Evolutionary conservation across 2,113 vertebrate species (phyloP).

Genomic region (Sylvietta virens): DNA sequence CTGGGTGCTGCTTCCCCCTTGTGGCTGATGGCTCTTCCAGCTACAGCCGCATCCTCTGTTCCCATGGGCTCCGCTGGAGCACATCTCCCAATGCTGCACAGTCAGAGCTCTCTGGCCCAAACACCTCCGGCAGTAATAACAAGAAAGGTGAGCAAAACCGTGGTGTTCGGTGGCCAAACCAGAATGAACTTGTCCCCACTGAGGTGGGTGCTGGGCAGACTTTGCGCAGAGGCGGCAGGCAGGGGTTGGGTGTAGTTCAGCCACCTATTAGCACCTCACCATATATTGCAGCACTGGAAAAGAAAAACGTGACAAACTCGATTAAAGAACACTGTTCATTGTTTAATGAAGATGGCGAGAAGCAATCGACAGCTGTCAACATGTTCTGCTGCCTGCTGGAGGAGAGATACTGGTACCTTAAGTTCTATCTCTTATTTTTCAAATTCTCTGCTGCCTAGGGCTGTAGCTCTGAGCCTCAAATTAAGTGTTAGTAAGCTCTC

Average conservation of each 20-base stretch:
- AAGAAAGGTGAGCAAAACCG: not conserved
- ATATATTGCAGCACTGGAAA: not conserved
- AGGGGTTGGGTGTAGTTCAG: not conserved
- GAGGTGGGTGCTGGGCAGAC: not conserved
- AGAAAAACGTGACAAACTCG: not conserved
- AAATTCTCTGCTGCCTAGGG: no score
- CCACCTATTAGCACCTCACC: not conserved
- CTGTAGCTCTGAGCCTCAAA: no score
- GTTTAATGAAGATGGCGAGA: not conserved
- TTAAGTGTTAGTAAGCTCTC: no score
- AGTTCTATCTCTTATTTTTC: no score
- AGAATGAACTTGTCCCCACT: not conserved
- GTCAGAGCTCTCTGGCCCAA: not conserved
- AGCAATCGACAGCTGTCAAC: not conserved
- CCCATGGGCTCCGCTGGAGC: not conserved
- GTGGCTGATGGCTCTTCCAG: not conserved
- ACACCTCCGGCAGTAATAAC: accelerated
- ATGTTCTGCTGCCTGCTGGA: not conserved
- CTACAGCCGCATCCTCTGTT: not conserved
- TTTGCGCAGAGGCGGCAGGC: not conserved
- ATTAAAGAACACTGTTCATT: not conserved
- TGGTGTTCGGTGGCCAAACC: not conserved
- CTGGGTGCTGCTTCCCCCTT: not conserved
- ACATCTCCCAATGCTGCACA: accelerated
- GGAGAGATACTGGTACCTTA: no score